These are phyloP conservation scores for Ormyrus thymus DNA, from an alignment of 2,888 invertebrate species.

Conservation along the genomic window DNA sequence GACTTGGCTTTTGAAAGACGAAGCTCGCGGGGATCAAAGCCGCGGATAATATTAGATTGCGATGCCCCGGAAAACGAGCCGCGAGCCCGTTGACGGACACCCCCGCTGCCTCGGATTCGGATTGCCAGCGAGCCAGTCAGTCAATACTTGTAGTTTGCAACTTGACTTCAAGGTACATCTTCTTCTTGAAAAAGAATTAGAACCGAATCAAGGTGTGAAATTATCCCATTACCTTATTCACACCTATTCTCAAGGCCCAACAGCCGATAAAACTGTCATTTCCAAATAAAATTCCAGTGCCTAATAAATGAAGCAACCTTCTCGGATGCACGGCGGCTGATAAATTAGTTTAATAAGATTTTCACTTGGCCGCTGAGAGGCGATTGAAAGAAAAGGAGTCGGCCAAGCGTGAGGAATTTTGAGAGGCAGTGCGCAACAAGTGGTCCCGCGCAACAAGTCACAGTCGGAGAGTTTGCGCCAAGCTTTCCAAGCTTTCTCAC, in stretches of 20 bases:
- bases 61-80: not conserved
- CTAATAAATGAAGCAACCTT: too few species aligned
- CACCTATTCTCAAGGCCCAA: too few species aligned
- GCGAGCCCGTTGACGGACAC: slow-evolving; percentile 14
- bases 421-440: slow-evolving; percentile 70
- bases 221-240: too few species aligned
- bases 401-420: slow-evolving; percentile 70
- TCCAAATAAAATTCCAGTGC: too few species aligned
- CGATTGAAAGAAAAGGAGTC: not conserved
- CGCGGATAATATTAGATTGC: slow-evolving; percentile 24
- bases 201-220: too few species aligned
- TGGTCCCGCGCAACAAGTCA: slow-evolving; percentile 72
- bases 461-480: slow-evolving; percentile 60
- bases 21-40: slow-evolving; percentile 21
- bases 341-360: not conserved
- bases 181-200: too few species aligned
- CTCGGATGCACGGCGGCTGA: too few species aligned
- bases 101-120: not conserved
- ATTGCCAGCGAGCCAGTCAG: too few species aligned
- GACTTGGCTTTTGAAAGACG: not conserved
- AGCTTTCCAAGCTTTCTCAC: not conserved
- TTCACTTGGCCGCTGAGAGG: not conserved
- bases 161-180: too few species aligned
- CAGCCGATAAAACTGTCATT: too few species aligned
- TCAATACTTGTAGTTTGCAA: too few species aligned